Percentiles rank a stretch among this genome's conserved stretches.
These are phyloP conservation scores for Eulemur albifrons DNA, from an alignment of 2,797 vertebrate genomes.

Conservation along the genomic window DNA sequence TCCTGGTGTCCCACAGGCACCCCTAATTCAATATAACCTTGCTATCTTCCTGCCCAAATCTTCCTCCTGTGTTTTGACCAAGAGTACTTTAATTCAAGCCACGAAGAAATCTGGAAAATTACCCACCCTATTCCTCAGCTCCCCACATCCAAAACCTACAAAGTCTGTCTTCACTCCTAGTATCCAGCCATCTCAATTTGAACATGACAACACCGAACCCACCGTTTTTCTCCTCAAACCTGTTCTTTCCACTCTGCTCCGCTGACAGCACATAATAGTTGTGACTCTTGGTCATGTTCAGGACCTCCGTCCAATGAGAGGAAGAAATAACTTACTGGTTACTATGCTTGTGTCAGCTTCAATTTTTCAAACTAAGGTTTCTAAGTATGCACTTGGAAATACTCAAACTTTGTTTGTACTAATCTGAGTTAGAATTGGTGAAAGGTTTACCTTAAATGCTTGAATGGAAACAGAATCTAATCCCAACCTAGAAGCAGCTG, in stretches of 20 bases:
- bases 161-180: background rate
- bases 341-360: background rate
- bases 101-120: background rate
- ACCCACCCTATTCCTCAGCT: background rate
- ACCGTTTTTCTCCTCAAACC: background rate
- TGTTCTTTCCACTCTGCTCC: background rate
- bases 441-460: slow-evolving; percentile 56
- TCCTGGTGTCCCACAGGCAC: background rate
- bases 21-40: background rate
- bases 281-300: background rate
- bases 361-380: slow-evolving; percentile 7
- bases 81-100: background rate
- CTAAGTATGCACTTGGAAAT: slow-evolving; percentile 31
- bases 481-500: slow-evolving; percentile 44
- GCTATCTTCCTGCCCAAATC: background rate
- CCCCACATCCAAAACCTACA: background rate
- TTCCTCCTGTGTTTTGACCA: background rate
- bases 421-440: slow-evolving; percentile 33
- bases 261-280: background rate
- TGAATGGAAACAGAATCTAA: slow-evolving; percentile 65
- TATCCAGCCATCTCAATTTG: background rate
- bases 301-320: background rate
- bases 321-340: background rate
- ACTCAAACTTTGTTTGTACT: slow-evolving; percentile 27
- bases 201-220: background rate